These are phyloP conservation scores for Styela clava DNA, from an alignment of 23 tunicate species.

Conservation along the genomic window DNA sequence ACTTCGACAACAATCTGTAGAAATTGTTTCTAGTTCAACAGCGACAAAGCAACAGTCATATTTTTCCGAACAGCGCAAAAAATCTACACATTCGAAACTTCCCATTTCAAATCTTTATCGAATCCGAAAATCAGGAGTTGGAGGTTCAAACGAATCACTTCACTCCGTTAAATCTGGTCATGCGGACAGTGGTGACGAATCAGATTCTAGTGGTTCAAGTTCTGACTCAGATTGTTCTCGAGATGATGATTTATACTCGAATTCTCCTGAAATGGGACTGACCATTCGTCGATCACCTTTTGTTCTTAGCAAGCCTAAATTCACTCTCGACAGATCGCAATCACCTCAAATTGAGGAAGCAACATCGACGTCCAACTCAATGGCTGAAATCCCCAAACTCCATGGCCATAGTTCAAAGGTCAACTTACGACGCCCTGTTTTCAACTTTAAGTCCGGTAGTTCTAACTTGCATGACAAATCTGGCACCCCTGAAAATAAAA, in stretches of 20 bases:
- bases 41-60: neutral
- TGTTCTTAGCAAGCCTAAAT: constrained; percentile 4
- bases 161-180: neutral
- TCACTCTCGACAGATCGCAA: neutral
- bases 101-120: neutral
- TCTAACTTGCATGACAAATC: no score
- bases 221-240: neutral
- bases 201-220: constrained; percentile 4
- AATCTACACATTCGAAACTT: neutral
- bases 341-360: neutral
- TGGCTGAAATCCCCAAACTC: neutral
- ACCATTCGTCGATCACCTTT: neutral
- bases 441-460: neutral
- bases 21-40: neutral
- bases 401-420: neutral
- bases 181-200: neutral
- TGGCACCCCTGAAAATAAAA: neutral
- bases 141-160: constrained; percentile 3
- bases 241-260: neutral
- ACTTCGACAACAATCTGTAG: constrained; percentile 2
- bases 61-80: neutral
- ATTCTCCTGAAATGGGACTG: neutral
- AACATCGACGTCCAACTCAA: neutral
- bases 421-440: neutral
- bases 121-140: constrained; percentile 6